Conservation (phyloP, 2,888 invertebrate species). For the Ischnura elegans region DNA sequence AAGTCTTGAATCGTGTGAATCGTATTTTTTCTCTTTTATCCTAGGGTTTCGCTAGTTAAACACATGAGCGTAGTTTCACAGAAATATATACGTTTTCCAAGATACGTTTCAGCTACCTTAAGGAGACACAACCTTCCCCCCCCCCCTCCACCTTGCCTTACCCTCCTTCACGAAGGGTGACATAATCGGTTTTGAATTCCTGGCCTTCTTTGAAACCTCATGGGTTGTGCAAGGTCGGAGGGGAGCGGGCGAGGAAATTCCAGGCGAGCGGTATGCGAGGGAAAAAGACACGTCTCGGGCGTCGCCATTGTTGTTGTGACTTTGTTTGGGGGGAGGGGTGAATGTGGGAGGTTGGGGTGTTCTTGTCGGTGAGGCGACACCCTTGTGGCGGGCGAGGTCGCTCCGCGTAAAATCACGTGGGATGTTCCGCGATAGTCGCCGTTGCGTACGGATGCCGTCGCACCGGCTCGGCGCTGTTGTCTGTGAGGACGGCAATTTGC, state of each 20-base stretch:
- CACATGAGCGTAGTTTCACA: no score
- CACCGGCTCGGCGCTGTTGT: not conserved
- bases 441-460: no score
- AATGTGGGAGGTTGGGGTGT: no score
- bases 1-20: no score
- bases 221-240: conserved; percentile 11
- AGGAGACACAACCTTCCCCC: no score
- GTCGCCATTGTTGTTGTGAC: not conserved
- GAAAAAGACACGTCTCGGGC: not conserved
- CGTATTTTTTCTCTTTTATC: no score
- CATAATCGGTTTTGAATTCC: conserved; percentile 35
- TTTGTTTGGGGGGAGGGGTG: not conserved
- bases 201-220: conserved; percentile 2
- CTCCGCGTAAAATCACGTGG: not conserved
- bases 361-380: not conserved
- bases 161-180: not conserved
- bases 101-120: no score
- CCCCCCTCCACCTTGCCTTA: not conserved
- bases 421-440: not conserved
- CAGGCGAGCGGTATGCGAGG: not conserved
- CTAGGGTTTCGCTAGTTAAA: no score
- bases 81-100: no score
- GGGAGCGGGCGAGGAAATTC: conserved; percentile 17
- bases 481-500: not conserved
- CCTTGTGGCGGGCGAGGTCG: not conserved